Evolutionary conservation across 2,888 invertebrate species (phyloP), one percentile per base, ranked within the genome.

Genomic region (Calliphora vomitoria): DNA sequence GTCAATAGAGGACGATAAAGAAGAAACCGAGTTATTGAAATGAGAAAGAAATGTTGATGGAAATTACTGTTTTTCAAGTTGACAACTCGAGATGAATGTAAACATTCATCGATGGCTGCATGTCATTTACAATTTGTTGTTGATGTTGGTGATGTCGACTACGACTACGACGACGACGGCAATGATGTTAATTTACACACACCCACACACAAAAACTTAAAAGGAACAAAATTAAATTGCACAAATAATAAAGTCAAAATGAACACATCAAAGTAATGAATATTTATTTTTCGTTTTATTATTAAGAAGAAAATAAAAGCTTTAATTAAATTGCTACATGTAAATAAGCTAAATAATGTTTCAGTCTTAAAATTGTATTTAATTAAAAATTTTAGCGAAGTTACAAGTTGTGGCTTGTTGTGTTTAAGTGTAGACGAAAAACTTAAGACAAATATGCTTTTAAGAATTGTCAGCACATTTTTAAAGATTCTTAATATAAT

Each of bases 61-160:
- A 93, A 92, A 93, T 93, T 90, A 93, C 91, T 91, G 75, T 31
- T 92, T 93, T 93, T 91, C 90, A 92, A 93, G 93, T 93, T 93
- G 92, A 93, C 91, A 93, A 92, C 91, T 93, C 91, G 92, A 93
- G 93, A 91, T 91, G 91, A 92, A 91, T 91, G 93, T 93, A 93
- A 93, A 93, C 93, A 93, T 91, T 92, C 89, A 90, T 91, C 89
- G 90, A 89, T 86, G 89, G 87, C 88, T 89, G 89, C 90, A 87
- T 87, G 87, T 87, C 79, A 82, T 82, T 85, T 82, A 82, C 79
- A 83, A 85, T 78, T 83, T 78, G 78, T 78, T 71, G 76, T 83
- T 71, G 62, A 53, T 83, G 71, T 71, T 71, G 55, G 2, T 62
- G 69, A 44, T 38, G 35, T 38, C 20, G 38, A 18, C 0, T n/a